Percentiles rank a stretch among this genome's conserved stretches.
phyloP scores from a whole-genome alignment of 2,888 invertebrate genomes.

The Plemyria rubiginata region DNA sequence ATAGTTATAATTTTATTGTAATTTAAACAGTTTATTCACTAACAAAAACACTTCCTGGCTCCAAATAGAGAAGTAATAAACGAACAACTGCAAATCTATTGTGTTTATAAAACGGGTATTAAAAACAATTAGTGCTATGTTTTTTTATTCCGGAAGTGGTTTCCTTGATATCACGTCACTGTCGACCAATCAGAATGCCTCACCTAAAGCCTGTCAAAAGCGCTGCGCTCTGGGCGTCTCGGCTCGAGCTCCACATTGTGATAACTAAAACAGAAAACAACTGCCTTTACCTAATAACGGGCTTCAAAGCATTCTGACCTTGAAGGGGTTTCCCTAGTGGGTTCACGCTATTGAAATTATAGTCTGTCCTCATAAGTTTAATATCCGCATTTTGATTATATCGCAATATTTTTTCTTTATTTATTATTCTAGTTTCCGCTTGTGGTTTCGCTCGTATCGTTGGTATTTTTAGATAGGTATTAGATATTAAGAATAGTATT shows the following conservation, averaged over 20 bases:
- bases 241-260: conserved; percentile 76
- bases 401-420: not conserved
- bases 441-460: not conserved
- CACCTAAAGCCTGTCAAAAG: conserved; percentile 72
- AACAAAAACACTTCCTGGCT: not conserved
- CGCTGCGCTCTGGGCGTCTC: conserved; percentile 69
- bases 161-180: not conserved
- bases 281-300: conserved; percentile 53
- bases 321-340: conserved; percentile 57
- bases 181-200: conserved; percentile 36
- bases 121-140: not conserved
- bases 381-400: conserved; percentile 25
- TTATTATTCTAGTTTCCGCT: not conserved
- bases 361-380: conserved; percentile 29
- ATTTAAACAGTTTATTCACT: too few species aligned
- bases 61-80: not conserved
- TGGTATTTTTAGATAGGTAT: too few species aligned
- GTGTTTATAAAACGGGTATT: not conserved
- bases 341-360: conserved; percentile 36
- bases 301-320: conserved; percentile 59
- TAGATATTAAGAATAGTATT: too few species aligned
- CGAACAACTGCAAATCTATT: not conserved
- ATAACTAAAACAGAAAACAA: conserved; percentile 66
- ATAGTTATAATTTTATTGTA: too few species aligned
- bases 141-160: not conserved